Base-by-base conservation (phyloP, 1,140 invertebrate species). In the Chionoecetes opilio region DNA sequence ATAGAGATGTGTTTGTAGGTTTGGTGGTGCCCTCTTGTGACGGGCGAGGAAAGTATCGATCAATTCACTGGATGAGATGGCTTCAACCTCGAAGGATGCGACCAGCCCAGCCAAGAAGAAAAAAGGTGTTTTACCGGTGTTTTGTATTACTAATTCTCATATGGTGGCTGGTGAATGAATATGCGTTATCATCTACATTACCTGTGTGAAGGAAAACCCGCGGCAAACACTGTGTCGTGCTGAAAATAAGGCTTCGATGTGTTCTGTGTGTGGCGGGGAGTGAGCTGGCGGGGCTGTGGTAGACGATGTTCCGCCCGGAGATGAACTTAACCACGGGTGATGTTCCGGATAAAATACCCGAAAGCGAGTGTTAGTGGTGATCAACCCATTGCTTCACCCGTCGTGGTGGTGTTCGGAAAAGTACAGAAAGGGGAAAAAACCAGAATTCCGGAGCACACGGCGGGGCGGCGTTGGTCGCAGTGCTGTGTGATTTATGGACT, bases 71-170 rank as follows among this genome's bases (percentile, higher is more conserved):
- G 90, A 84, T 86, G 94, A 95, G 94, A 95, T 95, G 94, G 94
- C 94, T 87, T 95, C 94, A 95, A 95, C 94, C 85, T 92, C 94
- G 90, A 95, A 95, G 94, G 94, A 95, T 95, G 94, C 94, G 46
- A 82, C 90, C 53, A 95, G 94, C 63, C 90, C 94, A 92, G 94
- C 94, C 29, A 95, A 95, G 94, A 95, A 95, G 94, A 95, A 95
- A 95, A 95, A 95, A 95, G 94, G 94, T 95, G 93, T 32, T 85
- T 91, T 75, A 89, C 38, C 31, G 34, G 85, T 93, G 85, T 75
- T 46, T 93, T 89, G 63, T 53, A 37, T 21, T 75, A 38, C 26
- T 17, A 88, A 37, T 63, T 82, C n/a, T 8, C 35, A 11, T 14
- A 63, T 88, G 34, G 32, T 29, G 35, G 75, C 34, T 87, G 37